These are phyloP conservation scores for Camponotus pennsylvanicus DNA, from an alignment of 1,140 invertebrate genomes.

Conservation along the genomic window DNA sequence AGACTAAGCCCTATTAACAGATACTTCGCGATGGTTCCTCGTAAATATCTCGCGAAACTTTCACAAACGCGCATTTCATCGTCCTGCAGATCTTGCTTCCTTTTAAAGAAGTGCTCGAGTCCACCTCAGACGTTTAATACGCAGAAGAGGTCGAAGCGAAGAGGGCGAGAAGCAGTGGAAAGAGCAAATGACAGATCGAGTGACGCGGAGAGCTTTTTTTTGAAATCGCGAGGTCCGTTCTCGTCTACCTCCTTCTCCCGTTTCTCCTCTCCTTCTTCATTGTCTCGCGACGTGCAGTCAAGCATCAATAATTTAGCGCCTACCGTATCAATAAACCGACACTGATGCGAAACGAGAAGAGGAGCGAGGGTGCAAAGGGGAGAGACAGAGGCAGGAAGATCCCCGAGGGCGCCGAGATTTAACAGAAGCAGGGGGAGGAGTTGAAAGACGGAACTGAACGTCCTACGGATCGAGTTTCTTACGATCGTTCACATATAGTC, in stretches of 20 bases:
- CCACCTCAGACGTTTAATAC: constrained; percentile 46
- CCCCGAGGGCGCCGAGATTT: constrained; percentile 46
- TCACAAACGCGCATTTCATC: constrained; percentile 69
- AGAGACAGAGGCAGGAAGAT: constrained; percentile 61
- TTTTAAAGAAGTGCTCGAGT: constrained; percentile 71
- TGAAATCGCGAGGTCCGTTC: constrained; percentile 78
- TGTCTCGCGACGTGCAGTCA: constrained; percentile 72
- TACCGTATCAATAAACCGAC: constrained; percentile 75
- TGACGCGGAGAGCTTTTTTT: constrained; percentile 77
- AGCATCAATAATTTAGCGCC: constrained; percentile 83
- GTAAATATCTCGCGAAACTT: constrained; percentile 59
- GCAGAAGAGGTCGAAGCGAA: constrained; percentile 61
- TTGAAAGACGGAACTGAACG: constrained; percentile 65
- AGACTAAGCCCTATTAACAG: constrained; percentile 1
- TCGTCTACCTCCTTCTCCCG: constrained; percentile 40
- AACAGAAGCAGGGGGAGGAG: constrained; percentile 6
- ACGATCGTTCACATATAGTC: constrained; percentile 79
- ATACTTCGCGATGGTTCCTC: constrained; percentile 31
- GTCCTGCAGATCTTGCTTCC: constrained; percentile 64
- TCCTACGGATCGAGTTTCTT: constrained; percentile 78
- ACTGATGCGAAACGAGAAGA: constrained; percentile 22
- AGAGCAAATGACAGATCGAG: constrained; percentile 65
- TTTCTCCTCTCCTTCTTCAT: constrained; percentile 47
- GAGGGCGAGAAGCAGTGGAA: constrained; percentile 55
- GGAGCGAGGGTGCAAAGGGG: constrained; percentile 34